Conservation (phyloP, 2,113 vertebrate species). For the Ctenomys sociabilis region DNA sequence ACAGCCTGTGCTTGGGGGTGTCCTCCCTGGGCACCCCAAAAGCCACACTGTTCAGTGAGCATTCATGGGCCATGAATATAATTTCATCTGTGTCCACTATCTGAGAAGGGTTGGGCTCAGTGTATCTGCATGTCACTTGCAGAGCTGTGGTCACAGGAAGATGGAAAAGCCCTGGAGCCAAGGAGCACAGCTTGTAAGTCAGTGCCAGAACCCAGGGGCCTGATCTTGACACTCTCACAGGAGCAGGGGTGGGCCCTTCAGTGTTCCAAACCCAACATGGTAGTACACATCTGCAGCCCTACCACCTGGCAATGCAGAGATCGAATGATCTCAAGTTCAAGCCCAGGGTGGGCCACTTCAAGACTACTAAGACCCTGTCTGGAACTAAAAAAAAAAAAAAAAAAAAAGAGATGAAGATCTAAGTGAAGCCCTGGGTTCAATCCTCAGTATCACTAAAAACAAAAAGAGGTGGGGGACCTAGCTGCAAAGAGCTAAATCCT, state of each 20-base stretch:
- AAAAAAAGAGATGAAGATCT: neutral
- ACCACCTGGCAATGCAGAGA: neutral
- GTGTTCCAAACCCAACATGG: neutral
- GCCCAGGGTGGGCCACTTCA: too few species aligned
- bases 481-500: neutral
- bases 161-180: neutral
- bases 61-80: accelerated
- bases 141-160: neutral
- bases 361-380: neutral
- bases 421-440: neutral
- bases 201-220: accelerated
- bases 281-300: neutral
- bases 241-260: neutral
- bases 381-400: neutral
- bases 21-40: too few species aligned
- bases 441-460: neutral
- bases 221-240: accelerated
- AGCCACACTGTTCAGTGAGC: accelerated
- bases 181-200: neutral
- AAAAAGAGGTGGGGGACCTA: neutral
- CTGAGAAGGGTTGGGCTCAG: neutral
- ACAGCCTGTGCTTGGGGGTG: neutral
- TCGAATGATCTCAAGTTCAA: neutral
- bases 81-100: neutral
- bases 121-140: too few species aligned